Percentiles rank a stretch among this genome's conserved stretches.
These are phyloP conservation scores for Caenorhabditis sp. DNA, from an alignment of 2,888 invertebrate species.

Conservation along the genomic window DNA sequence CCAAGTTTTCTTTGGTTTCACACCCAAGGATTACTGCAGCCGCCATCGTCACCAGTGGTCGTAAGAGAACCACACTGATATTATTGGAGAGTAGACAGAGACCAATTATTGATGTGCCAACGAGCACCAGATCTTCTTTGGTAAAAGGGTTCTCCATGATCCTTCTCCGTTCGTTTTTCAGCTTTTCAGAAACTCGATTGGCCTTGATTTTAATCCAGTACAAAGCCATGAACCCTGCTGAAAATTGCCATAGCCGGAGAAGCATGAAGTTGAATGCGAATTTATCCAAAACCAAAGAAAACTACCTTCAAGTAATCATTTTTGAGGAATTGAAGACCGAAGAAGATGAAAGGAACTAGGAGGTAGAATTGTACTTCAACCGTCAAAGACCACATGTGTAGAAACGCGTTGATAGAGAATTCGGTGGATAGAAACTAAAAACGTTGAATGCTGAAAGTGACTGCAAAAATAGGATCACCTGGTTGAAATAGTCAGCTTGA, in stretches of 20 bases:
- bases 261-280: slow-evolving; percentile 57
- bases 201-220: slow-evolving; percentile 1
- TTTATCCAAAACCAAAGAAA: slow-evolving; percentile 9
- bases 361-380: slow-evolving; percentile 29
- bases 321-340: neutral
- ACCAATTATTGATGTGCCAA: neutral
- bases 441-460: neutral
- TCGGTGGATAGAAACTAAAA: neutral
- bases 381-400: slow-evolving; percentile 14
- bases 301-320: slow-evolving; percentile 20
- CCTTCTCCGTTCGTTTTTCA: neutral
- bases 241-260: slow-evolving; percentile 53
- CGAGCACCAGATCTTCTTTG: neutral
- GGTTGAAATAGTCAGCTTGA: slow-evolving; percentile 5
- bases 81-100: slow-evolving; percentile 12
- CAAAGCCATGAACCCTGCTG: slow-evolving; percentile 26
- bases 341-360: slow-evolving; percentile 46
- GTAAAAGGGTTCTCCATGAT: neutral
- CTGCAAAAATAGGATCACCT: neutral
- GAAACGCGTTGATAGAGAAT: slow-evolving; percentile 5
- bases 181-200: neutral
- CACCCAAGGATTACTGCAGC: slow-evolving; percentile 1
- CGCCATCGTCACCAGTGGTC: slow-evolving; percentile 14
- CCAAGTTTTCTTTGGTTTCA: neutral
- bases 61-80: neutral